Conservation (phyloP, 2,888 invertebrate species). For the Tridacna crocea region DNA sequence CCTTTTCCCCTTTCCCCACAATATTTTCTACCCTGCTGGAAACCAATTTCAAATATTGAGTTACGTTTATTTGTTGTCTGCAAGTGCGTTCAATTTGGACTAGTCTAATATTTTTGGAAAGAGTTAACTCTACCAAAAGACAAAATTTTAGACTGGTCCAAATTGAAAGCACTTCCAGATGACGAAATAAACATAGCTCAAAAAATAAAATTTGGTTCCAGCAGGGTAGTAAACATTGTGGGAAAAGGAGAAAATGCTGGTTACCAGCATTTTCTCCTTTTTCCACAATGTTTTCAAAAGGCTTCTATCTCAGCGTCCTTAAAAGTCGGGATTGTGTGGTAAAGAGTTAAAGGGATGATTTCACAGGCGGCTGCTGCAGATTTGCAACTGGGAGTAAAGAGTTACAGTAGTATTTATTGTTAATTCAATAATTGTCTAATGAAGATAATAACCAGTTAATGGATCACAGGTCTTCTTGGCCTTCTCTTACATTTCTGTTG, state of each 20-base stretch:
- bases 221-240: background rate
- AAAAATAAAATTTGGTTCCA: background rate
- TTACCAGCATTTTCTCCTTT: background rate
- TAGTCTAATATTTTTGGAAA: no score
- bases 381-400: background rate
- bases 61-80: no score
- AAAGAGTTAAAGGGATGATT: background rate
- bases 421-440: constrained; percentile 24
- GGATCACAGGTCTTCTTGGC: background rate
- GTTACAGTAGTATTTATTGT: constrained; percentile 7
- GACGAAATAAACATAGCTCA: background rate
- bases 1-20: no score
- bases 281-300: background rate
- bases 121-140: no score
- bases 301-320: background rate
- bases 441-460: constrained; percentile 12
- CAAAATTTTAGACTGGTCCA: no score
- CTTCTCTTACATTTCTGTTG: no score
- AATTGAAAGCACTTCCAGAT: background rate
- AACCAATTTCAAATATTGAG: no score
- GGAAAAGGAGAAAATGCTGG: background rate
- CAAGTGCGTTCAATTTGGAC: no score
- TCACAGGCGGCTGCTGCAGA: background rate
- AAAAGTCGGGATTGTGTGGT: background rate
- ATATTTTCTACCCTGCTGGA: no score